Base-by-base conservation (phyloP, 2,113 vertebrate genomes). In the Chrysemys picta region DNA sequence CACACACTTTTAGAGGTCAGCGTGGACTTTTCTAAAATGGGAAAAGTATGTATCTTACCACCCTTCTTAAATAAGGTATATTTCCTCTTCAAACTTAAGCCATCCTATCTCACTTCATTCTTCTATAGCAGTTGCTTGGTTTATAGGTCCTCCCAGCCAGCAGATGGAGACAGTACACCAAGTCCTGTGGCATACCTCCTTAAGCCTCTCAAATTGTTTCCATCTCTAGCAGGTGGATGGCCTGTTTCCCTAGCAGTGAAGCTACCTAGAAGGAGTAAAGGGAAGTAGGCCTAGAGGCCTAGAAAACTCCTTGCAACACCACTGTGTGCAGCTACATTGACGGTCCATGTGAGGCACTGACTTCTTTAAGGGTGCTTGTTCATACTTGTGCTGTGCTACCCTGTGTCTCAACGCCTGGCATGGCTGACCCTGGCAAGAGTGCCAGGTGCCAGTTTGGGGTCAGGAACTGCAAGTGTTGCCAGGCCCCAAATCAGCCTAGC, bases 341-440 rank as follows among this genome's bases (percentile, higher is more conserved):
- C 1, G 3, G 87, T 29, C 45, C 1, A 2, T 25, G 57, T 21
- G 6, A 78, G 47, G 56, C 56, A 52, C 57, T 56, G 56, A 19
- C 69, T 89, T 9, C 35, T 8, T 54, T 2, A 42, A 84, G 14
- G 35, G 89, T 0, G 0, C 21, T 38, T 78, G 49, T 25, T 86
- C 45, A 53, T 83, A 3, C 3, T 1, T 1, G 6, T 0, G 0
- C 47, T 0, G 0, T 57, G 50, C 8, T 69, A n/a, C 16, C 65
- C 65, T 72, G 35, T 2, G 1, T 79, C 78, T 81, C 5, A 8
- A 38, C 0, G 1, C 49, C 25, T 24, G 14, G 5, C 0, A 0
- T 56, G 92, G 11, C 62, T 82, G 56, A 78, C 29, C 0, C 38
- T 75, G 78, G 22, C 45, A 85, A 52, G n/a, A 11, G 1, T 42